Conservation (phyloP, 2,888 invertebrate species). For the Thymelicus lineola region DNA sequence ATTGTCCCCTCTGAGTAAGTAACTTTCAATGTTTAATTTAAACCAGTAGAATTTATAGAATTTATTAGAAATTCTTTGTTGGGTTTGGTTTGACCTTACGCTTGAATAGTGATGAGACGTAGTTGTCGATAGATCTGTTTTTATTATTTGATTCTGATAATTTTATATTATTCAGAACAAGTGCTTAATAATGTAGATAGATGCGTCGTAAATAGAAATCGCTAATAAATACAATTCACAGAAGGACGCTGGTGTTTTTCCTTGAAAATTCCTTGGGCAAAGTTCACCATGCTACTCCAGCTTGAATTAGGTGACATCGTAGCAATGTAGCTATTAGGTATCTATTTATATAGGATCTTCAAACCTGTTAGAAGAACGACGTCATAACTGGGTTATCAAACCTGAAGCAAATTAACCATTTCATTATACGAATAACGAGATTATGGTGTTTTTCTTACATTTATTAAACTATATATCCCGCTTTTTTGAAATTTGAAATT, state of each 20-base stretch:
- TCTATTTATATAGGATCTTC: constrained; percentile 2
- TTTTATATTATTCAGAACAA: not conserved
- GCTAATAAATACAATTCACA: not conserved
- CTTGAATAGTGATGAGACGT: constrained; percentile 20
- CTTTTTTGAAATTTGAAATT: no score
- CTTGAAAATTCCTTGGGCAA: no score
- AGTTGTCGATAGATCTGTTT: constrained; percentile 19
- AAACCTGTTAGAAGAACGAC: not conserved
- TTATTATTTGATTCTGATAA: not conserved
- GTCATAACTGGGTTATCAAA: constrained; percentile 7
- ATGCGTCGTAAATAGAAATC: not conserved
- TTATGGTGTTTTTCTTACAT: no score
- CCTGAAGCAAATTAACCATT: not conserved
- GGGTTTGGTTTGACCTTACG: not conserved
- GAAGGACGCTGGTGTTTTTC: not conserved
- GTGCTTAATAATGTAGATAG: not conserved
- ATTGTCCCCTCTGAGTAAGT: constrained; percentile 76
- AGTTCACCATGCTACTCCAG: no score
- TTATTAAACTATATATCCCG: no score
- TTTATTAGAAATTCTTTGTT: not conserved
- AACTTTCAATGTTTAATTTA: constrained; percentile 30
- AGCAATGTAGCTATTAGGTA: not conserved
- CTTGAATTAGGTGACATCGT: not conserved
- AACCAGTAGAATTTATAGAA: not conserved
- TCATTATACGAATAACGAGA: not conserved